phyloP scores from a whole-genome alignment of 2,113 vertebrate genomes.

The Numenius arquata region DNA sequence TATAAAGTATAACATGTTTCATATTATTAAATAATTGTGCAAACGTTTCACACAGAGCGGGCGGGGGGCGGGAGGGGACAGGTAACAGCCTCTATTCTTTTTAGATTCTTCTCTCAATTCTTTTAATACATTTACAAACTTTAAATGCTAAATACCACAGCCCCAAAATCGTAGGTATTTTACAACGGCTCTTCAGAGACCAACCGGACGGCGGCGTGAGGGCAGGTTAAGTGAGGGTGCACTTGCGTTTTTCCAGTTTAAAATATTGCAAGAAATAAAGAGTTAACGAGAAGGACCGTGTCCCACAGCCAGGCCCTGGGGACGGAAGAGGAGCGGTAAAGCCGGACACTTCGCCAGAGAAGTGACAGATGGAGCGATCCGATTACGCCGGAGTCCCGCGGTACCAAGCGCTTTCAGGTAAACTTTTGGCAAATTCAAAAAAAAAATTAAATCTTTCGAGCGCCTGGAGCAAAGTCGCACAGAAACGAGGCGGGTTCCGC shows the following conservation, averaged over 20 bases:
- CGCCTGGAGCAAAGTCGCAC: not conserved
- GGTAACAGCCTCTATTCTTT: not conserved
- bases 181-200: not conserved
- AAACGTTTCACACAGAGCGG: slow-evolving; percentile 8
- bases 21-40: slow-evolving; percentile 48
- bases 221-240: not conserved
- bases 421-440: not conserved
- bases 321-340: not conserved
- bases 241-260: not conserved
- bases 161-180: not conserved
- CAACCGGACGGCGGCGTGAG: not conserved
- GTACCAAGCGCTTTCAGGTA: not conserved
- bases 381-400: rapidly evolving
- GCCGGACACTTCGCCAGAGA: not conserved
- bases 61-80: not conserved
- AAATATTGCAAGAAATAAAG: not conserved
- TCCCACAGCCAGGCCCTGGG: not conserved
- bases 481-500: not conserved
- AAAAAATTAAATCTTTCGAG: not conserved
- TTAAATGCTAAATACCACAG: not conserved
- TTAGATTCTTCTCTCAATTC: not conserved
- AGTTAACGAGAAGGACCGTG: not conserved
- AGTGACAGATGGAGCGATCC: not conserved
- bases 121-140: not conserved
- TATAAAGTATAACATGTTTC: slow-evolving; percentile 30